A percentile compares a stretch with the other conserved stretches of the same genome.
Evolutionary conservation across 2,113 vertebrate species (phyloP).

Genomic region (Nesoenas mayeri): DNA sequence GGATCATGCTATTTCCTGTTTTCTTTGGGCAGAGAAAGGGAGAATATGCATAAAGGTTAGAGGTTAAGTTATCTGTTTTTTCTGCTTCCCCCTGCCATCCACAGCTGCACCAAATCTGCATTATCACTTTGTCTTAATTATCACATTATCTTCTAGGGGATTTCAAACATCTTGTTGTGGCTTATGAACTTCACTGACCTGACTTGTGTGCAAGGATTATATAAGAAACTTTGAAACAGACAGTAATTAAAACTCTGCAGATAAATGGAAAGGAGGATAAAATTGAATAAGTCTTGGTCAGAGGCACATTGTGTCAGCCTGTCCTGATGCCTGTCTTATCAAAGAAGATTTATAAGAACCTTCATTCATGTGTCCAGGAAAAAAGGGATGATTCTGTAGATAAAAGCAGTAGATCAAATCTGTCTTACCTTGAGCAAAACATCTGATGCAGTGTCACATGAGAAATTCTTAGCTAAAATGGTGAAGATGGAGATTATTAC

Average conservation of each 20-base stretch:
- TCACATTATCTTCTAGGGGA: neutral
- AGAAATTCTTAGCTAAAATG: conserved; percentile 44
- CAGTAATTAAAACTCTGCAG: neutral
- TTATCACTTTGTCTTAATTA: conserved; percentile 4
- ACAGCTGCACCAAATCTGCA: neutral
- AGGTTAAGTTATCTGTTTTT: neutral
- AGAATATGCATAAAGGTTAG: neutral
- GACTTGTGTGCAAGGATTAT: neutral
- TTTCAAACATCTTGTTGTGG: neutral
- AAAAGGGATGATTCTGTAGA: neutral
- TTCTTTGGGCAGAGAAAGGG: neutral
- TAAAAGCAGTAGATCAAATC: conserved; percentile 11
- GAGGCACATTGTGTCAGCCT: neutral
- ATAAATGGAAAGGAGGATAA: neutral
- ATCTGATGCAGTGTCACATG: neutral
- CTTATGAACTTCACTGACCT: neutral
- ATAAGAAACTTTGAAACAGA: neutral
- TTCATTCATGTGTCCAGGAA: neutral
- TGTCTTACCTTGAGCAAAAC: conserved; percentile 33
- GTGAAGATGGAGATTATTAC: conserved; percentile 9
- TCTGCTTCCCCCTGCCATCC: neutral
- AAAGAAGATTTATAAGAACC: conserved; percentile 25
- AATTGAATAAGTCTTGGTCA: neutral
- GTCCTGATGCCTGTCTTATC: neutral
- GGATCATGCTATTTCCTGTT: neutral